Evolutionary conservation across 2,888 invertebrate genomes (phyloP), one percentile per base, ranked within the genome.

Genomic region (Mellilla xanthometata): DNA sequence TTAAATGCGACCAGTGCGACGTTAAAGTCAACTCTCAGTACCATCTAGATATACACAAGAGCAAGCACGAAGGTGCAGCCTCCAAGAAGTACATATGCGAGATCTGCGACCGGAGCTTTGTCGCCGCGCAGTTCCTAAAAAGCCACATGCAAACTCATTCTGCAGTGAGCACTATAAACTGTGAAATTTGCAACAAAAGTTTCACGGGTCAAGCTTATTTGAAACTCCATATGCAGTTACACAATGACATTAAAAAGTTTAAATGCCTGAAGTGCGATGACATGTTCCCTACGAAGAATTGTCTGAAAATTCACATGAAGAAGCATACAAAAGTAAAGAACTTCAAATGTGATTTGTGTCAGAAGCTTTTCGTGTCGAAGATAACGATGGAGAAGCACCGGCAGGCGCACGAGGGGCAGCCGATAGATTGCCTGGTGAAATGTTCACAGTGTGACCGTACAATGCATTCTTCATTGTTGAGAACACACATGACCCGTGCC

Each of bases 81-180:
- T 84, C 85, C 0, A 87, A 87, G 52, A 89, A 89, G 64, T 88
- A 71, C 39, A 52, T 88, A 11, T 89, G 89, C 38, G 85, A 86
- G 43, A 81, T 89, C 0, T 89, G 89, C 49, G 89, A 89, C 44
- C 75, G 89, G 2, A 85, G 81, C 44, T 89, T 89, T 42, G 86
- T 89, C 0, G 89, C 89, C 0, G 87, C 89, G 1, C 89, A 89
- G 64, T 89, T 89, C 59, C 58, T 89, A 1, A 89, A 89, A 58
- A 85, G 85, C 36, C 89, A 89, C 60, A 89, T 89, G 89, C 88
- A 88, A 52, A 87, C 85, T 0, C 89, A 89, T 43, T 89, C 89
- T 0, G 61, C 73, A 0, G 78, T 77, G 0, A 86, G 83, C 39
- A 88, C 86, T 0, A 89, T 89, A 7, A 86, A 85, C 52, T 89